Conservation (phyloP, 2,888 invertebrate species). For the Trachelus tabidus region DNA sequence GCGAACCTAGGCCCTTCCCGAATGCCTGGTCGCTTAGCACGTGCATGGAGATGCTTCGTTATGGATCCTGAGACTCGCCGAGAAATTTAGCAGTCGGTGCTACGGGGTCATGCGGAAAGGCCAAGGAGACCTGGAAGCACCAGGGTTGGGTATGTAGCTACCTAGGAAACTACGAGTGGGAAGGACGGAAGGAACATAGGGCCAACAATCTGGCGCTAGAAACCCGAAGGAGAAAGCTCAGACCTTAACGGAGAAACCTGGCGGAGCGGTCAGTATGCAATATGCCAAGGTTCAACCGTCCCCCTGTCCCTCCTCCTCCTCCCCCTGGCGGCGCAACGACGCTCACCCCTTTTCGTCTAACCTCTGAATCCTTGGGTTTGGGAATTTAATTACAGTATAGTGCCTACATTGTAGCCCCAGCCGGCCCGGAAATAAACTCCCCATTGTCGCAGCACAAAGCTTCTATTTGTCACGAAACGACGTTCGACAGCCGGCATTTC, state of each 20-base stretch:
- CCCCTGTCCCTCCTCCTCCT: background rate
- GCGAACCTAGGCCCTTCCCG: background rate
- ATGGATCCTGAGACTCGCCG: conserved; percentile 36
- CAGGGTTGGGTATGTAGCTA: background rate
- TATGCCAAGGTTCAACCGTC: conserved; percentile 59
- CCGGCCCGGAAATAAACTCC: conserved; percentile 66
- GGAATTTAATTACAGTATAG: conserved; percentile 66
- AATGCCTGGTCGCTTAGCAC: background rate
- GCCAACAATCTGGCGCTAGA: conserved; percentile 60
- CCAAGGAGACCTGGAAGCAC: conserved; percentile 8
- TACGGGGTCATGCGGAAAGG: background rate
- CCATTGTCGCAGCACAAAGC: conserved; percentile 65
- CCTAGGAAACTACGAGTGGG: conserved; percentile 3
- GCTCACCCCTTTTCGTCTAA: conserved; percentile 36
- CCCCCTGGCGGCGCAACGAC: conserved; percentile 27
- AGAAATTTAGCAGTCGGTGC: background rate
- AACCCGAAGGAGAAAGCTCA: conserved; percentile 30
- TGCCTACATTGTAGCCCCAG: conserved; percentile 66
- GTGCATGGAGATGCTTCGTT: conserved; percentile 40
- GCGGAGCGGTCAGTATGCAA: conserved; percentile 63
- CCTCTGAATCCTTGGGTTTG: conserved; percentile 63
- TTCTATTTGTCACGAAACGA: conserved; percentile 63
- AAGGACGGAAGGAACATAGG: conserved; percentile 54
- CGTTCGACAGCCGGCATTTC: conserved; percentile 49
- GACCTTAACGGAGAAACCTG: conserved; percentile 19